Conservation (phyloP, 2,113 vertebrate species). For the Delphinus delphis region DNA sequence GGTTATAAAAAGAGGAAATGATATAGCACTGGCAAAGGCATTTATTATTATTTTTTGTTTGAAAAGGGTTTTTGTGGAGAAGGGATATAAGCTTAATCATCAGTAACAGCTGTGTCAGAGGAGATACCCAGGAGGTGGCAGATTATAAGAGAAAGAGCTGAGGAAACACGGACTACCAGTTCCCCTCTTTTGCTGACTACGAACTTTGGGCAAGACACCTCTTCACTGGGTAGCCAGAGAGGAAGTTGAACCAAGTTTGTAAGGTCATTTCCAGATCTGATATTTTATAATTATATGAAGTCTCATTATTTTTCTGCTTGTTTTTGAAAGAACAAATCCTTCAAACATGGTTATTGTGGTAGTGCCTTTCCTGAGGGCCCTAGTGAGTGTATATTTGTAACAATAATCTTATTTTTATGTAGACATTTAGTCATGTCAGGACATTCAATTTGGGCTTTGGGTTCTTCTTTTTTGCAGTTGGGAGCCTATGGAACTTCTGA, state of each 20-base stretch:
- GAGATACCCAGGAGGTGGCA: not conserved
- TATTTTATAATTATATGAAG: constrained; percentile 42
- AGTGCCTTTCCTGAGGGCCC: not conserved
- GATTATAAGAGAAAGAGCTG: not conserved
- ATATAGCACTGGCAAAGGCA: not conserved
- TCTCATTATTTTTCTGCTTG: constrained; percentile 30
- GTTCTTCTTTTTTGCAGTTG: not conserved
- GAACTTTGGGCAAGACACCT: not conserved
- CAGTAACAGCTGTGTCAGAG: not conserved
- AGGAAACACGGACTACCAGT: not conserved
- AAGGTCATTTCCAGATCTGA: not conserved
- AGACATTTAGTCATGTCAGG: not conserved
- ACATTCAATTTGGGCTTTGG: not conserved
- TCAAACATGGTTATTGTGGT: constrained; percentile 29
- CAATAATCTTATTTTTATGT: not conserved
- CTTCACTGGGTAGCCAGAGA: not conserved
- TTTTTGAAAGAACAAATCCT: constrained; percentile 47
- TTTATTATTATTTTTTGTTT: not conserved
- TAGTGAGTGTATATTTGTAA: not conserved
- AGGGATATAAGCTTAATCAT: not conserved
- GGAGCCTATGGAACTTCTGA: not conserved
- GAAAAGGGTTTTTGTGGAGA: not conserved
- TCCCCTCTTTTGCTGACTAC: not conserved
- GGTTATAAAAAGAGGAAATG: not conserved
- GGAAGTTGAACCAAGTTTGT: not conserved